A percentile compares a stretch with the other conserved stretches of the same genome.
Conservation (phyloP, 2,888 invertebrate genomes). For the Zhengitettix transpicula region DNA sequence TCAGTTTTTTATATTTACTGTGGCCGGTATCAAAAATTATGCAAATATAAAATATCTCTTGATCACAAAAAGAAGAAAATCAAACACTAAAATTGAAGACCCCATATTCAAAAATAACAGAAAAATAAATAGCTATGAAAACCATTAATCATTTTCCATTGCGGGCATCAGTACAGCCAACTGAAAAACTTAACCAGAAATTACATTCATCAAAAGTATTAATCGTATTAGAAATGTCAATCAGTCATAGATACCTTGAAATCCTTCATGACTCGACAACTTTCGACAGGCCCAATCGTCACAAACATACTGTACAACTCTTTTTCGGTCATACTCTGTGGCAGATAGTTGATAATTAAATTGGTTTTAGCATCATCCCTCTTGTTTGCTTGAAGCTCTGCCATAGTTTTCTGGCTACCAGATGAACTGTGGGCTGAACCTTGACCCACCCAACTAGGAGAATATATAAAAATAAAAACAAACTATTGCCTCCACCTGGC, state of each 20-base stretch:
- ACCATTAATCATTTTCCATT: too few relatives aligned
- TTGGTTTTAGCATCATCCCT: slow-evolving; percentile 38
- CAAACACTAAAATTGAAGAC: not conserved
- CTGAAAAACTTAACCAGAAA: too few relatives aligned
- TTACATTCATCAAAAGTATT: too few relatives aligned
- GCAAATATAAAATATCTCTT: too few relatives aligned
- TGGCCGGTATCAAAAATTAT: too few relatives aligned
- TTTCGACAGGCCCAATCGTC: slow-evolving; percentile 75
- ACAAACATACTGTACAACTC: slow-evolving; percentile 80
- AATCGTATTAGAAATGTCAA: not conserved
- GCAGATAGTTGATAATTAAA: slow-evolving; percentile 88
- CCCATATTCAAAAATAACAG: not conserved
- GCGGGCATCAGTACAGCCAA: too few relatives aligned
- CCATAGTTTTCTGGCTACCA: slow-evolving; percentile 5
- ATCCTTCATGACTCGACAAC: slow-evolving; percentile 82
- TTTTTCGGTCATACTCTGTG: slow-evolving; percentile 83
- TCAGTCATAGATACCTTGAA: slow-evolving; percentile 42
- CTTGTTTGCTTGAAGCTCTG: slow-evolving; percentile 5
- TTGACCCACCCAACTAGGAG: slow-evolving; percentile 8
- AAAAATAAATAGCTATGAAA: not conserved
- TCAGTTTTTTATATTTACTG: too few relatives aligned
- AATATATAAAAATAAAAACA: not conserved
- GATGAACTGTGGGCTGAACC: slow-evolving; percentile 5
- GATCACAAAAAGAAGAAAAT: too few relatives aligned
- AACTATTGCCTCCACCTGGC: slow-evolving; percentile 5